Evolutionary conservation across 2,113 vertebrate species (phyloP).

Genomic region (Saccopteryx bilineata): DNA sequence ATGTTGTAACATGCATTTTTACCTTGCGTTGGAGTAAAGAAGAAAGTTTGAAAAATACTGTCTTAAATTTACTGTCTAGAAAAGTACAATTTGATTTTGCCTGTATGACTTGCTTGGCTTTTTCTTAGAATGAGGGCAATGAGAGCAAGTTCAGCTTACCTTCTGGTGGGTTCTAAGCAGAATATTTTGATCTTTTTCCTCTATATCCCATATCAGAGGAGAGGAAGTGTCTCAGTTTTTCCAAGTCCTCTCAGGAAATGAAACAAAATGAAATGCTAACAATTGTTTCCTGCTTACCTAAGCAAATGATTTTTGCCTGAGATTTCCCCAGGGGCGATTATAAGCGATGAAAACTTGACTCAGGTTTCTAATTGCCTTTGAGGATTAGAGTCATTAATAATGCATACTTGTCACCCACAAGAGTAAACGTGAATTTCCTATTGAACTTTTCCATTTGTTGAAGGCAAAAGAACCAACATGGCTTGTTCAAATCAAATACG

Average conservation of each 20-base stretch:
- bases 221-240: neutral
- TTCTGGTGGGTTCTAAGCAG: conserved; percentile 30
- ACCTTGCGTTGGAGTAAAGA: neutral
- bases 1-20: neutral
- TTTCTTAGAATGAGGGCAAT: conserved; percentile 14
- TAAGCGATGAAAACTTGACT: neutral
- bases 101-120: neutral
- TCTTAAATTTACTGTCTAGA: neutral
- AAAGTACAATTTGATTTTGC: conserved; percentile 14
- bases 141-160: neutral
- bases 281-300: conserved; percentile 39
- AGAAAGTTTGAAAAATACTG: neutral
- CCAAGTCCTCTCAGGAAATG: conserved; percentile 57
- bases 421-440: conserved; percentile 69
- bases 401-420: conserved; percentile 64
- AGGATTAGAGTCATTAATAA: conserved; percentile 3
- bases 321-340: neutral
- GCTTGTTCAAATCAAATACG: conserved; percentile 80
- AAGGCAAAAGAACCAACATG: conserved; percentile 65
- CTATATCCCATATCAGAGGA: neutral
- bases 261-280: conserved; percentile 47
- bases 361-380: neutral
- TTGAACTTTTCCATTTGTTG: conserved; percentile 66
- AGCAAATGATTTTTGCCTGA: neutral
- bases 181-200: conserved; percentile 11